Conservation (phyloP, 37 sponge, comb jelly and placozoan species). For the Haliclona indistincta region DNA sequence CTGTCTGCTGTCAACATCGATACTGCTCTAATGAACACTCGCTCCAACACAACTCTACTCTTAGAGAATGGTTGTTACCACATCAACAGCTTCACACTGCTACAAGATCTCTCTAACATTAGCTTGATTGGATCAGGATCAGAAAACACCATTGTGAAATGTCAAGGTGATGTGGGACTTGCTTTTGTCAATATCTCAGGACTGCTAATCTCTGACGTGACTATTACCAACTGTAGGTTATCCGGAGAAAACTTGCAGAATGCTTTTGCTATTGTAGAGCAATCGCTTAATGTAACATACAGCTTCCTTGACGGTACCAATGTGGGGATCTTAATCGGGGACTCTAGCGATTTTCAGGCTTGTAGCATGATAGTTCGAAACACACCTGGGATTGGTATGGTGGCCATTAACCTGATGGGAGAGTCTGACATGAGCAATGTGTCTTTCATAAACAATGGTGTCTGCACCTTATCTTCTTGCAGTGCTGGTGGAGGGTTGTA, state of each 20-base stretch:
- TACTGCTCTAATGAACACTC: no score
- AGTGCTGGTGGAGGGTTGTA: slow-evolving; percentile 38
- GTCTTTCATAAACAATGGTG: neutral
- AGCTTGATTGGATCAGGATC: neutral
- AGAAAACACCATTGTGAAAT: neutral
- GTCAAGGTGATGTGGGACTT: neutral
- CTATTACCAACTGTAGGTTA: neutral
- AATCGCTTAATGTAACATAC: neutral
- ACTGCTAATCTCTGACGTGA: neutral
- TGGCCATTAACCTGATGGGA: slow-evolving; percentile 13
- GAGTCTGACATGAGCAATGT: neutral
- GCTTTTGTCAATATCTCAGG: neutral
- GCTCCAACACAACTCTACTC: slow-evolving; percentile 2
- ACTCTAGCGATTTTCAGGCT: neutral
- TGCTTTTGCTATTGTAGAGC: neutral
- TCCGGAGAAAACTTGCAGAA: neutral
- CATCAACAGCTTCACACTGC: neutral
- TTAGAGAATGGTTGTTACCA: neutral
- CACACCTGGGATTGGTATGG: slow-evolving; percentile 9
- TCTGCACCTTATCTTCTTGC: no score
- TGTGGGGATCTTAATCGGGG: slow-evolving; percentile 8
- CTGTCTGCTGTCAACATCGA: neutral
- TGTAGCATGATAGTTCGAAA: neutral
- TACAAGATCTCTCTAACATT: neutral
- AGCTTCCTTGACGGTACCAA: no score